These are phyloP conservation scores for Gibbula magus DNA, from an alignment of 2,888 invertebrate genomes.

Conservation along the genomic window DNA sequence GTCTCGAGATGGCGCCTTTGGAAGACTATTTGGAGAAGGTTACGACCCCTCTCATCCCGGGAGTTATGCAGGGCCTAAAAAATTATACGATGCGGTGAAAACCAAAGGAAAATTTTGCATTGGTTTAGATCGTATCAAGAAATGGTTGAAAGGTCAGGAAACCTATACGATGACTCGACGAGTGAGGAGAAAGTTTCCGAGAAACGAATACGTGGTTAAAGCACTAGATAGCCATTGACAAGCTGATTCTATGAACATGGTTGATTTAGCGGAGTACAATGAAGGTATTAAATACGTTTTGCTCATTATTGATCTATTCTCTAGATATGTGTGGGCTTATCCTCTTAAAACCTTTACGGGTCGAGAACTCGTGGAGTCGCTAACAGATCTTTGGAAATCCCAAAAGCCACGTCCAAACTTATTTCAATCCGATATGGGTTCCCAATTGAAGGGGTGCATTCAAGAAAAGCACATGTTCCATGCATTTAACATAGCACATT, in stretches of 20 bases:
- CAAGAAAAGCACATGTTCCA: no score
- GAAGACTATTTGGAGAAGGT: neutral
- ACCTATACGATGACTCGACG: neutral
- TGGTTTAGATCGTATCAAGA: neutral
- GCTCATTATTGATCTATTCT: slow-evolving; percentile 1
- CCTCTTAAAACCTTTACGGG: neutral
- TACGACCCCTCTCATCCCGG: slow-evolving; percentile 11
- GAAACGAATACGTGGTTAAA: slow-evolving; percentile 9
- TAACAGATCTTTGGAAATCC: neutral
- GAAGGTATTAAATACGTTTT: neutral
- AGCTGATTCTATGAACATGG: slow-evolving; percentile 12
- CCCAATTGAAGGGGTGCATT: no score
- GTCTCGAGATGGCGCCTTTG: neutral
- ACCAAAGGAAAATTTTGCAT: neutral
- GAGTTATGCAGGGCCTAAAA: neutral
- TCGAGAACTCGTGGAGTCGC: neutral
- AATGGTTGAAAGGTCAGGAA: slow-evolving; percentile 17
- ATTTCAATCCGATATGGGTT: slow-evolving; percentile 9
- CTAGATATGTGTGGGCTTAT: neutral
- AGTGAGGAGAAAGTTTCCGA: neutral
- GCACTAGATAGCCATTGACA: slow-evolving; percentile 11
- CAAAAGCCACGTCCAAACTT: neutral
- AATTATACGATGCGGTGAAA: neutral
- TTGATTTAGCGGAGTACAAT: neutral
- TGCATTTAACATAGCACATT: no score